Conservation (phyloP, 1,140 invertebrate species). For the Idris sp. region DNA sequence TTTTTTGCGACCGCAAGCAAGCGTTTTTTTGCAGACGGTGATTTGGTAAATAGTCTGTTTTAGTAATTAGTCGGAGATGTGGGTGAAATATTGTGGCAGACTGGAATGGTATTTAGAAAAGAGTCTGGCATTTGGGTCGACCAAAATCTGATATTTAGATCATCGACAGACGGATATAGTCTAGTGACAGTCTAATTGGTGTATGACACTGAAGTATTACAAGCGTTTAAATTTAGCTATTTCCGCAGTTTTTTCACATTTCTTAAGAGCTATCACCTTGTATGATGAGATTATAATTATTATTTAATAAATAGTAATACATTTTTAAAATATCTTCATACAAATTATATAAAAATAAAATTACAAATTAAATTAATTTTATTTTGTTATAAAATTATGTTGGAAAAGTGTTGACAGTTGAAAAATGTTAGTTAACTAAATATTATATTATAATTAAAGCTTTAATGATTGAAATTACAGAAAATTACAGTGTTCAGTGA, state of each 20-base stretch:
- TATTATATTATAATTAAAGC: no score
- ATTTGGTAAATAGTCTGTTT: conserved; percentile 57
- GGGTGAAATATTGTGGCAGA: conserved; percentile 53
- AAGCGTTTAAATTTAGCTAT: conserved; percentile 4
- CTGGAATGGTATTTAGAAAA: conserved; percentile 45
- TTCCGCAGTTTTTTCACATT: conserved; percentile 3
- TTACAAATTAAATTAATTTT: no score
- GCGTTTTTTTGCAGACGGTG: conserved; percentile 36
- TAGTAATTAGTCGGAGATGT: conserved; percentile 55
- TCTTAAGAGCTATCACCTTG: no score
- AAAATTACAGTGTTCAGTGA: no score
- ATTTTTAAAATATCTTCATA: no score
- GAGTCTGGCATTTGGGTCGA: conserved; percentile 32
- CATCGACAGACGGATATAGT: conserved; percentile 38
- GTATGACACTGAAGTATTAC: conserved; percentile 20
- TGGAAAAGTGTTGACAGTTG: no score
- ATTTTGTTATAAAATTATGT: no score
- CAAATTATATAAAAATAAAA: no score
- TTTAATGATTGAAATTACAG: no score
- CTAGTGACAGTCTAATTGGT: conserved; percentile 37
- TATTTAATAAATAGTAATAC: no score
- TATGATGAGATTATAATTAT: no score
- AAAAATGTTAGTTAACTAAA: no score
- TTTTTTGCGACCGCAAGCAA: conserved; percentile 39
- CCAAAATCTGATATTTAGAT: conserved; percentile 44